Evolutionary conservation across 2,888 invertebrate species (phyloP).

Genomic region (Limnephilus marmoratus): DNA sequence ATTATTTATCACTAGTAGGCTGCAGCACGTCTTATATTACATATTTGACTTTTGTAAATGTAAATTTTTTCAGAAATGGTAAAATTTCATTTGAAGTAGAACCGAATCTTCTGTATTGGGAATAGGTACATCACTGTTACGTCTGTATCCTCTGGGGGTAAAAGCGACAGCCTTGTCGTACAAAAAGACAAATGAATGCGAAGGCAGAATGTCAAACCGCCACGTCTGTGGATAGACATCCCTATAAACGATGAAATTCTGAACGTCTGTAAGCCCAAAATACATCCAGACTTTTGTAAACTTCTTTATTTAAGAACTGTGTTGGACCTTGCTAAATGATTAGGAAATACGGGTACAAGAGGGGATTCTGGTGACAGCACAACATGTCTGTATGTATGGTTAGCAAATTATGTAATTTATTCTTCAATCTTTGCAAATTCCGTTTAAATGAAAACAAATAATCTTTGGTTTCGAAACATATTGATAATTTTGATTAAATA

Average conservation of each 20-base stretch:
- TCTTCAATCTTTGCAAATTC: too few relatives aligned
- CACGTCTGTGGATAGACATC: slow-evolving; percentile 29
- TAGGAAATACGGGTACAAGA: not conserved
- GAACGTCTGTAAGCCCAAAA: slow-evolving; percentile 42
- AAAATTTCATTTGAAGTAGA: not conserved
- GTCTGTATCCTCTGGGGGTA: not conserved
- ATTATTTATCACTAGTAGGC: too few relatives aligned
- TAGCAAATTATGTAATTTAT: too few relatives aligned
- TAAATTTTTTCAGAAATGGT: not conserved
- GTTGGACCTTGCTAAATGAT: not conserved
- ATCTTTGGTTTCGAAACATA: too few relatives aligned
- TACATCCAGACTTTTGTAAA: not conserved
- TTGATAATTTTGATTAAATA: too few relatives aligned
- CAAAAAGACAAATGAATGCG: slow-evolving; percentile 54
- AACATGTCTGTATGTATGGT: too few relatives aligned
- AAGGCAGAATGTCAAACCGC: slow-evolving; percentile 47
- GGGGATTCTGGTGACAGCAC: not conserved
- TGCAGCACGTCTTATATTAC: too few relatives aligned
- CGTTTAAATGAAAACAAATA: too few relatives aligned
- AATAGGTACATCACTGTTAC: not conserved
- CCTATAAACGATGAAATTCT: slow-evolving; percentile 58
- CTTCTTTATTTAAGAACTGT: not conserved
- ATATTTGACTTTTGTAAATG: too few relatives aligned
- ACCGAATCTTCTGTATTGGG: not conserved
- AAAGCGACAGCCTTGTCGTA: slow-evolving; percentile 31